Percentiles rank a stretch among this genome's conserved stretches.
phyloP scores from a whole-genome alignment of 2,113 vertebrate species.

The Pyxicephalus adspersus region DNA sequence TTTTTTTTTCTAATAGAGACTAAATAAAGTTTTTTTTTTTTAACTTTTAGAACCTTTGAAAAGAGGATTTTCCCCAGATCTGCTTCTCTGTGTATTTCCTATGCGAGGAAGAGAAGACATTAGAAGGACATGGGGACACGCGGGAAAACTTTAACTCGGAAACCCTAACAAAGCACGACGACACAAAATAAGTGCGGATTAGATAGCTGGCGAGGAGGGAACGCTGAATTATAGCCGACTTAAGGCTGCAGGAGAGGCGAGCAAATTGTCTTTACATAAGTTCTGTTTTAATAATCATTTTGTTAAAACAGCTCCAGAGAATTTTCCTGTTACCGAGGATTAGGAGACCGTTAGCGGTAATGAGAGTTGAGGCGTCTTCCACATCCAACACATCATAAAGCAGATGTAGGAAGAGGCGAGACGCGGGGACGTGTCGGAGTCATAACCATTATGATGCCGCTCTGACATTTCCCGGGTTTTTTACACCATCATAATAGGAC shows the following conservation, averaged over 20 bases:
- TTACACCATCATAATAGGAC: background rate
- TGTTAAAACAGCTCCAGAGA: slow-evolving; percentile 44
- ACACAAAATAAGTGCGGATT: slow-evolving; percentile 16
- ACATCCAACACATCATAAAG: slow-evolving; percentile 38
- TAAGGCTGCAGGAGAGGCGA: slow-evolving; percentile 28
- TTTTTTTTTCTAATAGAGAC: too few relatives aligned
- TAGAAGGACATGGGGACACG: slow-evolving; percentile 1
- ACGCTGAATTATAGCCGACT: slow-evolving; percentile 30
- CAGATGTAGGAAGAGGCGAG: slow-evolving; percentile 34
- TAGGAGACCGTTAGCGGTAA: slow-evolving; percentile 38
- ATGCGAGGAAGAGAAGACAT: slow-evolving; percentile 14
- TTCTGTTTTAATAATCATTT: slow-evolving; percentile 50
- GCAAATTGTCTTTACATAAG: slow-evolving; percentile 41
- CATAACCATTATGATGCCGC: slow-evolving; percentile 19
- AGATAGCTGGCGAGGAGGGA: slow-evolving; percentile 32
- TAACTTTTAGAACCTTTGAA: background rate
- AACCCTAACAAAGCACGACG: slow-evolving; percentile 9
- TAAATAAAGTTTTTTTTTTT: background rate
- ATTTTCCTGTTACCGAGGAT: slow-evolving; percentile 37
- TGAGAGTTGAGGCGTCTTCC: slow-evolving; percentile 1
- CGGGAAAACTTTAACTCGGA: slow-evolving; percentile 19
- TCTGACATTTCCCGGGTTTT: slow-evolving; percentile 3
- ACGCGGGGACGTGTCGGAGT: background rate
- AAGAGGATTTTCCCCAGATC: background rate
- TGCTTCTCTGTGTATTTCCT: background rate